Evolutionary conservation across 2,888 invertebrate genomes (phyloP), one percentile per base, ranked within the genome.

Genomic region (Coelinius sp.): DNA sequence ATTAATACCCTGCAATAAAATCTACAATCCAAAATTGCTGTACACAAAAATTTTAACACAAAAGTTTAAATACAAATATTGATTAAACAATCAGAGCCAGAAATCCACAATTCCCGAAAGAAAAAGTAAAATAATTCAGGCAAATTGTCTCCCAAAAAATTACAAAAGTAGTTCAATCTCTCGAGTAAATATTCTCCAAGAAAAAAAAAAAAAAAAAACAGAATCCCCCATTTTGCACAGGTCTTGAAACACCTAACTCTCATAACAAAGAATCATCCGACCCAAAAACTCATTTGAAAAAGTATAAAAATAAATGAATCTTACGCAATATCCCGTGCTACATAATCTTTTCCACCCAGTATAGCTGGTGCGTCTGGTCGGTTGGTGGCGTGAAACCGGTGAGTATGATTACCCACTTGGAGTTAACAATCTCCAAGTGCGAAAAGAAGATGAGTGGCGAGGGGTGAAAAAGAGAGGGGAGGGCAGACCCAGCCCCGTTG

Each of bases 371-470:
- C 75, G 77, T 76, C 72, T 76, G 73, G 75, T 78, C 75, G 76
- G 75, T 49, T 73, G 76, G 78, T 76, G 82, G 83, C 83, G 83
- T 82, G 83, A 83, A 83, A 82, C 83, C 83, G 83, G 83, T 83
- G 83, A 81, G 81, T 84, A 82, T 83, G 84, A 84, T 84, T 84
- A 84, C 82, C 84, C 82, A 84, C 84, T 84, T 84, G 83, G 75
- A 82, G 82, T 83, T 83, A 84, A 84, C 83, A 83, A 83, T 82
- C 83, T 80, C 76, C 76, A 79, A 75, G 78, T 79, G 77, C 74
- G 77, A 72, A 68, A 68, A 66, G 68, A 56, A 46, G 53, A 59
- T 65, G 56, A 62, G 38, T 52, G 62, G 62, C 31, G 56, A 27
- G 24, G 46, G 56, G 46, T 59, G 59, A 52, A 25, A 20, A 31